phyloP scores from a whole-genome alignment of 2,797 vertebrate genomes.

The Onychomys torridus region DNA sequence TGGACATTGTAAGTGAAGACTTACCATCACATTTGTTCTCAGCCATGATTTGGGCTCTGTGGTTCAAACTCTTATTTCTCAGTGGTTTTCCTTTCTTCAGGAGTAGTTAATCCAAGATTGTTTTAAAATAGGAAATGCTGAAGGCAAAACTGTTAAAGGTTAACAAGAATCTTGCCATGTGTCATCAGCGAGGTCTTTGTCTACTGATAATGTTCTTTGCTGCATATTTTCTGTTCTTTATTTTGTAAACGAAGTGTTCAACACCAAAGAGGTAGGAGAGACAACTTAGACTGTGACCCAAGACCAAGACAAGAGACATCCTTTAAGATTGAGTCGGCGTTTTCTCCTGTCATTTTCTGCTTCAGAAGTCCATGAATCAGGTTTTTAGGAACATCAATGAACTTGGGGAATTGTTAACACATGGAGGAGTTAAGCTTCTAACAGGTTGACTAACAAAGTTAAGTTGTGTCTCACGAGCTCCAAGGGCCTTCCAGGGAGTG shows the following conservation, averaged over 20 bases:
- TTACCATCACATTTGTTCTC: neutral
- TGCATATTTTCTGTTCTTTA: conserved; percentile 63
- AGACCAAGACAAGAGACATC: conserved; percentile 39
- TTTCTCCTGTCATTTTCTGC: conserved; percentile 64
- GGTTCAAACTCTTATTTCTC: neutral
- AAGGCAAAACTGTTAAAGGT: neutral
- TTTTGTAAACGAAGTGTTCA: conserved; percentile 49
- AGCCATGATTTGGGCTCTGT: neutral
- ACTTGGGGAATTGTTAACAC: conserved; percentile 65
- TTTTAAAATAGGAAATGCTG: conserved; percentile 56
- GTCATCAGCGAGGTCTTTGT: conserved; percentile 10
- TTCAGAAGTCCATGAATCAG: conserved; percentile 64
- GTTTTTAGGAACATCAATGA: conserved; percentile 53
- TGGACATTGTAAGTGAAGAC: conserved; percentile 8
- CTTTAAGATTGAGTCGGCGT: conserved; percentile 16
- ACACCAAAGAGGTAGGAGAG: conserved; percentile 42
- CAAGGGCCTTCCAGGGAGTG: neutral
- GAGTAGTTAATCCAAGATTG: conserved; percentile 8
- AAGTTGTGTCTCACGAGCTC: conserved; percentile 53
- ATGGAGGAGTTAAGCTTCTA: conserved; percentile 46
- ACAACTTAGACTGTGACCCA: conserved; percentile 51
- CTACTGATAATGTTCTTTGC: conserved; percentile 38
- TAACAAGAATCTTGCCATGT: conserved; percentile 31
- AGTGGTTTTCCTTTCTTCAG: neutral
- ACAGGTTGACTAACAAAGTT: conserved; percentile 64